Conservation (phyloP, 2,113 vertebrate genomes). For the Dicrurus megarhynchus region DNA sequence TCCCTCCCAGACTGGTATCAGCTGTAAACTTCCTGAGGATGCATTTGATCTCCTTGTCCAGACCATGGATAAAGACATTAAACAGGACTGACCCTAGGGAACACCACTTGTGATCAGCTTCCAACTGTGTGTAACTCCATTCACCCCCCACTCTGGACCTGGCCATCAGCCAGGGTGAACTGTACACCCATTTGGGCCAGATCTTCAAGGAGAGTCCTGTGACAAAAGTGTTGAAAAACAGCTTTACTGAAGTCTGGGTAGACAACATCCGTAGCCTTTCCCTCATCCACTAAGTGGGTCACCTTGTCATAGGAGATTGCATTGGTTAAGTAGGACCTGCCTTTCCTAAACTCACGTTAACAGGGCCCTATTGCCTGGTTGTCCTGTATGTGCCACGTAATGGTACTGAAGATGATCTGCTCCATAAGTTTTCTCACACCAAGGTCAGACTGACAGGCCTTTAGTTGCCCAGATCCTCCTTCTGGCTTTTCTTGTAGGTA, state of each 20-base stretch:
- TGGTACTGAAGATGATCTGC: not conserved
- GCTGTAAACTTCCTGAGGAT: not conserved
- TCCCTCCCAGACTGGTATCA: not conserved
- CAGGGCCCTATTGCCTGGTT: not conserved
- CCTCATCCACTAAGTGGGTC: not conserved
- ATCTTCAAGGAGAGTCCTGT: not conserved
- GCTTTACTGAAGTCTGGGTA: not conserved
- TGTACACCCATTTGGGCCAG: accelerated
- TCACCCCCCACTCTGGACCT: not conserved
- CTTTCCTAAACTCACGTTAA: not conserved
- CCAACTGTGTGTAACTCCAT: not conserved
- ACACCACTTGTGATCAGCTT: not conserved
- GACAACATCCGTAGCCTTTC: not conserved
- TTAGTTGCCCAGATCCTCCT: not conserved
- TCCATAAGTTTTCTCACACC: not conserved
- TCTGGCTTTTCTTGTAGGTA: not conserved
- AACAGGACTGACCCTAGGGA: not conserved
- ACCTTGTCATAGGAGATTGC: not conserved
- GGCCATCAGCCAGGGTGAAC: not conserved
- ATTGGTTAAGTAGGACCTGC: not conserved
- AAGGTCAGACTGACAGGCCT: not conserved
- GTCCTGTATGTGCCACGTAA: not conserved
- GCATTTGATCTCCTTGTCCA: not conserved
- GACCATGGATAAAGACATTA: not conserved
- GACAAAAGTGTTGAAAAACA: not conserved